Evolutionary conservation across 2,113 vertebrate species (phyloP), one percentile per base, ranked within the genome.

Genomic region (Hippocampus zosterae): DNA sequence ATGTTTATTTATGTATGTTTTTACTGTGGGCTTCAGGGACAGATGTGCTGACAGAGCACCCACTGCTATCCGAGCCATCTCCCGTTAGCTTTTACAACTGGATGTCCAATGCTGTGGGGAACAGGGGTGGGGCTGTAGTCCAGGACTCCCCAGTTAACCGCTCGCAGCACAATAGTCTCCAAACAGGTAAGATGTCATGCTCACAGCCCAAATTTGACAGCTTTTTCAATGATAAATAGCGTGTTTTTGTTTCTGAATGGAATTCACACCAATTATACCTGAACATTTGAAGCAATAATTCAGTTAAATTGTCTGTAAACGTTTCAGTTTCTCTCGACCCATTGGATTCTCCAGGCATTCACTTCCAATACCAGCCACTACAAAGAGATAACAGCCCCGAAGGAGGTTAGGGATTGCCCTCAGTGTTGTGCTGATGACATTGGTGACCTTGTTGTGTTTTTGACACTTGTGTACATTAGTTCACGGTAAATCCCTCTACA

Each of bases 81-180:
- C 94, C 96, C 2, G 95, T 98, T 91, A 98, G 97, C 81, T 99
- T 99, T 85, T 99, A 99, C 87, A 98, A 98, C 85, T 99, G 97
- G 97, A 99, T 98, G 97, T 99, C 97, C 71, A 96, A 97, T 63
- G 97, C 96, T 25, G 97, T 99, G 77, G 93, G 96, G 69, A 97
- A 95, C 88, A 92, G 95, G 79, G 92, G 93, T 23, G 94, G 93
- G n/a, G 92, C 91, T 6, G 81, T 85, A 0, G 78, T 89, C 1
- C 96, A 98, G 78, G 96, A 98, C 60, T 96, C 95, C 41, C 94
- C 95, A 0, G 81, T 92, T 41, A 92, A 92, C 74, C 96, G 94
- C 72, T 92, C 95, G 8, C 94, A 94, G 48, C 95, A 96, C 88
- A 96, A 94, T 77, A 96, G 93, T 79, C 94, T 98, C 70, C 96